A percentile compares a stretch with the other conserved stretches of the same genome.
Evolutionary conservation across 2,113 vertebrate genomes (phyloP).

Genomic region (Dissostichus mawsoni): DNA sequence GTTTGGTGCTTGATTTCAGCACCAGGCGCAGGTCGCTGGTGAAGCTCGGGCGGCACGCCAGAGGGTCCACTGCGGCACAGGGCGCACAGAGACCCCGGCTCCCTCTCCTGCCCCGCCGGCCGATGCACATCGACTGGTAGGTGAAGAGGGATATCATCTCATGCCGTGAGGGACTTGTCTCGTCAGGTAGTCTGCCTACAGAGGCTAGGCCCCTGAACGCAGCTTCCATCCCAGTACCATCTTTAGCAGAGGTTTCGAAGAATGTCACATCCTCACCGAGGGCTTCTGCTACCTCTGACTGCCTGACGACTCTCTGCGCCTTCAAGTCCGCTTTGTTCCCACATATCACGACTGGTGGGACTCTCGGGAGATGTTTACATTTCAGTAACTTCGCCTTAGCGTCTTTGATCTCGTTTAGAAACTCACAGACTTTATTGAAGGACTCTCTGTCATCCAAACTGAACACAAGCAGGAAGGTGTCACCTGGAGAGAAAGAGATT

Average conservation of each 20-base stretch:
- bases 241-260: slow-evolving; percentile 83
- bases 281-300: slow-evolving; percentile 42
- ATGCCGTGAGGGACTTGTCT: slow-evolving; percentile 78
- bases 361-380: slow-evolving; percentile 50
- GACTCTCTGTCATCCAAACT: slow-evolving; percentile 80
- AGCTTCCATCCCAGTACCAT: slow-evolving; percentile 71
- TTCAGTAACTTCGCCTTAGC: slow-evolving; percentile 79
- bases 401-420: slow-evolving; percentile 75
- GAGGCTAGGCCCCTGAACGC: slow-evolving; percentile 75
- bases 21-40: slow-evolving; percentile 81
- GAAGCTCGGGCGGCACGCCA: slow-evolving; percentile 84
- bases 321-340: slow-evolving; percentile 81
- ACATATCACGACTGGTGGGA: slow-evolving; percentile 74
- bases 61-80: slow-evolving; percentile 77
- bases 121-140: slow-evolving; percentile 73
- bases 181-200: slow-evolving; percentile 77
- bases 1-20: slow-evolving; percentile 78
- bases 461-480: slow-evolving; percentile 84
- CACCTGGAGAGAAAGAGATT: slow-evolving; percentile 68
- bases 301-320: slow-evolving; percentile 50
- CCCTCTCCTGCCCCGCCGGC: slow-evolving; percentile 55
- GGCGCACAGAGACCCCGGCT: slow-evolving; percentile 54
- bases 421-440: slow-evolving; percentile 68
- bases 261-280: slow-evolving; percentile 65
- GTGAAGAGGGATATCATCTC: slow-evolving; percentile 73